Evolutionary conservation across 37 sponge, comb jelly and placozoan genomes (phyloP).

Genomic region (Bolinopsis microptera): DNA sequence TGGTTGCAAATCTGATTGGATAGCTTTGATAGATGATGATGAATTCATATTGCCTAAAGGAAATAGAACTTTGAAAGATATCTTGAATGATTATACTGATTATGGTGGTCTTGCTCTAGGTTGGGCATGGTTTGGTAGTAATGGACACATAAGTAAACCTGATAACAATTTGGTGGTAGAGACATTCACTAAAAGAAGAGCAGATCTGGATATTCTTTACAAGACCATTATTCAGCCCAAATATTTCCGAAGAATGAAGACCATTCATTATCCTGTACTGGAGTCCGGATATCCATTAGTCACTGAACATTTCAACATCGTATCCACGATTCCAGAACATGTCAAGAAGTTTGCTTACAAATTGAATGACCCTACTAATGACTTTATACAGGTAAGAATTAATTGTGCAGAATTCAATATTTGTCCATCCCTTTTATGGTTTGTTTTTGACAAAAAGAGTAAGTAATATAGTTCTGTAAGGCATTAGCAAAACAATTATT

Average conservation of each 20-base stretch:
- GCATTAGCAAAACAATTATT: too few species aligned
- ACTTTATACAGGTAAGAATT: too few species aligned
- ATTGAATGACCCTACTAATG: not conserved
- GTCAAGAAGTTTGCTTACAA: not conserved
- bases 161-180: not conserved
- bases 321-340: too few species aligned
- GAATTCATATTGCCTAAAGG: not conserved
- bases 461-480: too few species aligned
- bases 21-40: not conserved
- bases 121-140: constrained; percentile 42
- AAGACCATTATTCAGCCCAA: not conserved
- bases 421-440: too few species aligned
- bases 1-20: not conserved
- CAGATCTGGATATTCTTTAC: not conserved
- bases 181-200: not conserved
- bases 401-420: too few species aligned
- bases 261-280: not conserved
- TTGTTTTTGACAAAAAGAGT: too few species aligned
- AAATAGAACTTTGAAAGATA: not conserved
- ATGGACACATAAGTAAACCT: not conserved
- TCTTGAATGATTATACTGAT: not conserved
- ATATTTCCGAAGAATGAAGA: not conserved
- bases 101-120: not conserved
- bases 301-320: not conserved
- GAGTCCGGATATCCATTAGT: not conserved